Percentiles rank a stretch among this genome's conserved stretches.
Evolutionary conservation across 1,140 invertebrate genomes (phyloP).

Genomic region (fruit fly (Drosophila melanogaster)): Release_6_plus_ISO1_MT NT_037436.4:5495501-5496000

Average conservation of each 20-base stretch:
- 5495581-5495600: not conserved
- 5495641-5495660: no score
- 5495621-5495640: no score
- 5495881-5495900: constrained; percentile 83
- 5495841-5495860: constrained; percentile 76
- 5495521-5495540: constrained; percentile 62
- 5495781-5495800: constrained; percentile 80
- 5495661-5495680: not conserved
- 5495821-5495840: constrained; percentile 7
- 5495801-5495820: constrained; percentile 50
- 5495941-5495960: constrained; percentile 8
- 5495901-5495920: constrained; percentile 30
- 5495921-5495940: constrained; percentile 15
- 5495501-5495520: constrained; percentile 81
- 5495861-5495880: constrained; percentile 75
- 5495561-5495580: constrained; percentile 5
- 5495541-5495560: constrained; percentile 21
- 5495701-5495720: not conserved
- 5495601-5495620: no score
- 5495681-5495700: not conserved
- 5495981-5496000: constrained; percentile 1
- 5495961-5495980: constrained; percentile 7
- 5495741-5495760: constrained; percentile 32
- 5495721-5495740: constrained; percentile 17
- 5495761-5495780: constrained; percentile 62